Evolutionary conservation across 1,140 invertebrate genomes (phyloP), one percentile per base, ranked within the genome.

Genomic region (Idris sp.): DNA sequence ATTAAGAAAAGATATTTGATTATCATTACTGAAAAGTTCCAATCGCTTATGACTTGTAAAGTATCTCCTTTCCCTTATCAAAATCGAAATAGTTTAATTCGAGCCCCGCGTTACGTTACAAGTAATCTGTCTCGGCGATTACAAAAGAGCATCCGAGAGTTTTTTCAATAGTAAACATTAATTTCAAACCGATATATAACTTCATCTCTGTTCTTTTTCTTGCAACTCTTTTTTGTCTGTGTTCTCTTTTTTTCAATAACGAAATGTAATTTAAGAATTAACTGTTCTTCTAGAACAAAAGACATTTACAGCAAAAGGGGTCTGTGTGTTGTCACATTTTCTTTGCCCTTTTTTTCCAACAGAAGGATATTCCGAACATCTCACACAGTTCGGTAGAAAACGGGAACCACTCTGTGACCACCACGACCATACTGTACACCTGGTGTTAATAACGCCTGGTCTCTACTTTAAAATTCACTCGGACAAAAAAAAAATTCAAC

Each of bases 1-100:
- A n/a, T n/a, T n/a, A n/a, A n/a, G n/a, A 58, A 28, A 41, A 38
- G 11, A 10, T 41, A 25, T 49, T 41, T 19, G 14, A 19, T 4
- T 8, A 19, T 8, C 40, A 30, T 44, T 40, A 53, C 36, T 53
- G 38, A 53, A 44, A 15, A 19, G n/a, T 22, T 44, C 31, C 10
- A 58, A 30, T 44, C n/a, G 36, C 16, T 69, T 53, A 48, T 30
- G 48, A 46, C 54, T 67, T 30, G 51, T 15, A 18, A 14, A 31
- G n/a, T 65, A 65, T 73, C 69, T 28, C 16, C 35, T 73, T 58
- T 59, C 59, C 28, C 31, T 74, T 74, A 74, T 74, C 72, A 51
- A 58, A 74, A 40, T 62, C 72, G 62, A 38, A 54, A 67, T 61
- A 62, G 48, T 74, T 67, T 35, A 67, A 74, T 67, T 41, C 22